phyloP scores from a whole-genome alignment of 2,888 invertebrate genomes.

The Peribatodes rhomboidaria region DNA sequence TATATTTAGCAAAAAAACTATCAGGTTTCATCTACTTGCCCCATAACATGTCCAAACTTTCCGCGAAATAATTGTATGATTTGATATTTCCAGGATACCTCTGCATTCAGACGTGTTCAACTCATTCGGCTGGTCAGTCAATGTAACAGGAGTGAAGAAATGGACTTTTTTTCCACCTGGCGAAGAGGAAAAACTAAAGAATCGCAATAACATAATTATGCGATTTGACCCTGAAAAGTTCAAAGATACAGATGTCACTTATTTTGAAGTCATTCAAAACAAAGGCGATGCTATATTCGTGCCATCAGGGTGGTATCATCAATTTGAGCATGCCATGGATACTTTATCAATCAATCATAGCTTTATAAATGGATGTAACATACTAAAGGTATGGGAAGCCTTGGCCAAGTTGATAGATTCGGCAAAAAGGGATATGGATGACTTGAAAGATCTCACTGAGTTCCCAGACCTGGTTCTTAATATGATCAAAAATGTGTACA shows the following conservation, averaged over 20 bases:
- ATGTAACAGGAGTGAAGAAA: slow-evolving; percentile 95
- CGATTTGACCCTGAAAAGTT: slow-evolving; percentile 60
- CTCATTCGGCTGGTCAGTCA: slow-evolving; percentile 99
- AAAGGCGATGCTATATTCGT: slow-evolving; percentile 97
- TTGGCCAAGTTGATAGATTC: slow-evolving; percentile 88
- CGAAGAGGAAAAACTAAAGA: slow-evolving; percentile 89
- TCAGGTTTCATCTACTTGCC: too few relatives aligned
- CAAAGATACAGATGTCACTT: slow-evolving; percentile 62
- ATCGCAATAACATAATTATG: slow-evolving; percentile 90
- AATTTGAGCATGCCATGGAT: slow-evolving; percentile 96
- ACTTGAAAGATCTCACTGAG: slow-evolving; percentile 89
- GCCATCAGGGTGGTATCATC: slow-evolving; percentile 99
- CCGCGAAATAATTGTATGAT: not conserved
- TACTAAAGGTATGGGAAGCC: slow-evolving; percentile 90
- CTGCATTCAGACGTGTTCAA: slow-evolving; percentile 98
- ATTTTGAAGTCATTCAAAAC: slow-evolving; percentile 92
- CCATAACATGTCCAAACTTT: too few relatives aligned
- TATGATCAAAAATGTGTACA: slow-evolving; percentile 91
- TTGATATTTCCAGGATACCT: slow-evolving; percentile 92
- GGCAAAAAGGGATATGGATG: slow-evolving; percentile 92
- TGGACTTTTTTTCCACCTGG: slow-evolving; percentile 97
- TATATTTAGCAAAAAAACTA: too few relatives aligned
- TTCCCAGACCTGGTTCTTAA: slow-evolving; percentile 93
- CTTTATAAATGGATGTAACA: slow-evolving; percentile 97
- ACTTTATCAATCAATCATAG: slow-evolving; percentile 99